Evolutionary conservation across 2,797 vertebrate genomes (phyloP), one percentile per base, ranked within the genome.

Genomic region (Pseudochromis fuscus): DNA sequence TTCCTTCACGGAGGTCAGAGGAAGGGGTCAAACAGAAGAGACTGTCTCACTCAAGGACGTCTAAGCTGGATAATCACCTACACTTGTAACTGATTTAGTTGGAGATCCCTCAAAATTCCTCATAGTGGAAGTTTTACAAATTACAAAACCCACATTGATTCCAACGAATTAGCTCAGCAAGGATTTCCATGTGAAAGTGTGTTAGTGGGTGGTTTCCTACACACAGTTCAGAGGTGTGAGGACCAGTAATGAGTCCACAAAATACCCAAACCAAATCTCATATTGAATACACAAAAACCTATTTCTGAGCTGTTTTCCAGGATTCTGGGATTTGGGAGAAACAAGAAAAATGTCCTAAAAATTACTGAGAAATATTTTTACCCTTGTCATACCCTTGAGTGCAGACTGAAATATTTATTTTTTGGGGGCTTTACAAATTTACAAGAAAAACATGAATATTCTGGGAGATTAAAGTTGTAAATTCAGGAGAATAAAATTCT

Each of bases 1-100:
- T 83, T 78, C 37, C 24, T 40, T 16, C 25, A 10, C 21, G 31
- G 72, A 61, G 72, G 74, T 80, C 60, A 63, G 46, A 49, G 55
- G 51, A 11, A 24, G 7, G 59, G 74, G 62, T 68, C 53, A 30
- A 1, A 7, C 1, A 44, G 19, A 44, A 44, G 19, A 44, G 46
- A 48, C 18, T 4, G 8, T 68, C 37, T 48, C 7, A 27, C 27
- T 69, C 31, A 58, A 76, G 68, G 76, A 61, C 71, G 33, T 68
- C 10, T 15, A 1, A 33, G 8, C 42, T 35, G 58, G 30, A 56
- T 45, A 42, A 56, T 66, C 45, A 37, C 35, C 33, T 35, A 35
- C 10, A 35, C n/a, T 35, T 9, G 33, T 35, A 18, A 6, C 37
- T n/a, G 40, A 42, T 42, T 42, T 3, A 19, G 16, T n/a, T 1